Percentiles rank a stretch among this genome's conserved stretches.
phyloP scores from a whole-genome alignment of 2,113 vertebrate species.

The Jacana jacana region DNA sequence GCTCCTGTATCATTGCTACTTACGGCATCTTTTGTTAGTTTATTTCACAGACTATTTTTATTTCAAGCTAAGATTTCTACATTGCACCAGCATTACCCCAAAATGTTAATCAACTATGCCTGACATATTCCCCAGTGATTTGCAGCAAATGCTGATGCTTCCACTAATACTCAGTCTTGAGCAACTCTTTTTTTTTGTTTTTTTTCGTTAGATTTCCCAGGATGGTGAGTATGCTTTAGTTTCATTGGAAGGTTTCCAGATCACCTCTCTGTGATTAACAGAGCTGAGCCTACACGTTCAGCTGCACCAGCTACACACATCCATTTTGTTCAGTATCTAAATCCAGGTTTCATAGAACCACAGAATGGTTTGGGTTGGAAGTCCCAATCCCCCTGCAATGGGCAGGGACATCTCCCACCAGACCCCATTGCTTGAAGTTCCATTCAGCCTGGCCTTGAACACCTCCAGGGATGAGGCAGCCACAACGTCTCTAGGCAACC shows the following conservation, averaged over 20 bases:
- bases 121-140: not conserved
- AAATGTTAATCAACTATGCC: slow-evolving; percentile 25
- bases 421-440: no score
- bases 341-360: not conserved
- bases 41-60: slow-evolving; percentile 44
- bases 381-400: no score
- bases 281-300: not conserved
- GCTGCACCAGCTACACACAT: not conserved
- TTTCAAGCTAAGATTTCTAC: slow-evolving; percentile 8
- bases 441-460: no score
- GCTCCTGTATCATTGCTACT: slow-evolving; percentile 21
- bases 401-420: no score
- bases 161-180: slow-evolving; percentile 4
- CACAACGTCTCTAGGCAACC: no score
- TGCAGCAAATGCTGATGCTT: slow-evolving; percentile 8
- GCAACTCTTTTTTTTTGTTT: slow-evolving; percentile 53
- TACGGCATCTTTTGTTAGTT: slow-evolving; percentile 24
- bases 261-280: slow-evolving; percentile 21
- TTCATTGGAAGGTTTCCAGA: slow-evolving; percentile 48
- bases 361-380: no score
- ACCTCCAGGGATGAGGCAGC: no score
- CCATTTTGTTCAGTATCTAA: slow-evolving; percentile 12
- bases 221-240: slow-evolving; percentile 4
- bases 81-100: slow-evolving; percentile 7
- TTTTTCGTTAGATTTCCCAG: slow-evolving; percentile 56